These are phyloP conservation scores for Manacus vitellinus DNA, from an alignment of 2,113 vertebrate species.

Conservation along the genomic window DNA sequence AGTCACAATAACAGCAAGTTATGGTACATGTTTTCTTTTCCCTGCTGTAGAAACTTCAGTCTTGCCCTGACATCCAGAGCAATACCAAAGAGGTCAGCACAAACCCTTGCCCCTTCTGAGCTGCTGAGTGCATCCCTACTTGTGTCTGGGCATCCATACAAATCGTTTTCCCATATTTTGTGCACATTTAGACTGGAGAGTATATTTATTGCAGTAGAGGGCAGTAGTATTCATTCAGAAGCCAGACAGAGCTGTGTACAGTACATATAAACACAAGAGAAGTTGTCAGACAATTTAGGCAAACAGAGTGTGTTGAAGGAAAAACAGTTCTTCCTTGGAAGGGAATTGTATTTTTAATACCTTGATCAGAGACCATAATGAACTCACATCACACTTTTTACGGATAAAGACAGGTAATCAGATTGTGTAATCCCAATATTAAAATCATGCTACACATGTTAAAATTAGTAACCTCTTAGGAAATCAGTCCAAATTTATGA, in stretches of 20 bases:
- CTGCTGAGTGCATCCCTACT: background rate
- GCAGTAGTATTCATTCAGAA: background rate
- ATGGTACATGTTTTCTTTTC: background rate
- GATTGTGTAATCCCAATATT: background rate
- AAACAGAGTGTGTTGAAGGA: background rate
- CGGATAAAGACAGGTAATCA: constrained; percentile 17
- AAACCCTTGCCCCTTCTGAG: background rate
- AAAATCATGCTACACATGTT: background rate
- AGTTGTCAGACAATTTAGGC: background rate
- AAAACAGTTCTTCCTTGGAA: background rate
- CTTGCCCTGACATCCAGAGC: background rate
- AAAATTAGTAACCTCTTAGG: constrained; percentile 23
- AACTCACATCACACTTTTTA: background rate
- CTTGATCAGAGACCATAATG: background rate
- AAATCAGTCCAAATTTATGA: constrained; percentile 20
- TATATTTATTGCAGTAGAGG: background rate
- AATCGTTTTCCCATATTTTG: background rate
- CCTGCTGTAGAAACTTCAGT: background rate
- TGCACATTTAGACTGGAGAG: background rate
- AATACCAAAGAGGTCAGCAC: background rate
- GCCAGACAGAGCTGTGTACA: background rate
- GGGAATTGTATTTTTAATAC: background rate
- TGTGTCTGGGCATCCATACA: background rate
- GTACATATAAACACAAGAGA: background rate
- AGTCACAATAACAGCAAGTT: background rate